Evolutionary conservation across 2,888 invertebrate genomes (phyloP), one percentile per base, ranked within the genome.

Genomic region (Meiosimyza decipiens): DNA sequence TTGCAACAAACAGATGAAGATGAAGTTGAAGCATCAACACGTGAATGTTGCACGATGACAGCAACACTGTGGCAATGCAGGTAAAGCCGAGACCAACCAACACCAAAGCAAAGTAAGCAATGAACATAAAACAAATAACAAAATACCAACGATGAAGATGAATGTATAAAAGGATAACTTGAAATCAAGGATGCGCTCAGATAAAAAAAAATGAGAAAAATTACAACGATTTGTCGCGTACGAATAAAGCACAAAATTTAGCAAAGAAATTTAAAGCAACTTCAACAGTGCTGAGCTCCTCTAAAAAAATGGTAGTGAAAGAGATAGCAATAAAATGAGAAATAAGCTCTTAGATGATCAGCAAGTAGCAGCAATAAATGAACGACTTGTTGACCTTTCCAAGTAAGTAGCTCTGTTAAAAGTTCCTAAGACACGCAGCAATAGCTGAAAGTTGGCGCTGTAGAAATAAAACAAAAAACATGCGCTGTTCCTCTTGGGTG

Each of bases 341-440:
- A 57, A 57, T 57, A 57, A 57, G 57, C 22, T 57, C 57, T 28
- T 18, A 13, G 64, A 50, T 51, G 33, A 50, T 28, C 64, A 50
- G 22, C 64, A 51, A 22, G 40, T 2, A 9, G 40, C 40, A 40
- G 40, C 40, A 40, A 40, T 9, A 40, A 40, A 40, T 40, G 40
- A 0, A 40, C 51, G 51, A 64, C 64, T 64, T 64, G 64, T 64
- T 64, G 64, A 64, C 64, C 64, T 64, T 16, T 64, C 11, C 11
- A 13, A 64, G 51, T 16, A 13, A 64, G 51, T 16, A 64, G 63
- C 28, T 64, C 28, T 18, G 49, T 13, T 13, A 11, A 9, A 40
- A 40, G 40, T 40, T 40, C 9, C 40, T 9, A 40, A 40, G 9
- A 6, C 40, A 40, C 40, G 40, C 40, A 40, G 40, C 6, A 40